Base-by-base conservation (phyloP, 1,140 invertebrate species). In the Drosophila ohnishii region DNA sequence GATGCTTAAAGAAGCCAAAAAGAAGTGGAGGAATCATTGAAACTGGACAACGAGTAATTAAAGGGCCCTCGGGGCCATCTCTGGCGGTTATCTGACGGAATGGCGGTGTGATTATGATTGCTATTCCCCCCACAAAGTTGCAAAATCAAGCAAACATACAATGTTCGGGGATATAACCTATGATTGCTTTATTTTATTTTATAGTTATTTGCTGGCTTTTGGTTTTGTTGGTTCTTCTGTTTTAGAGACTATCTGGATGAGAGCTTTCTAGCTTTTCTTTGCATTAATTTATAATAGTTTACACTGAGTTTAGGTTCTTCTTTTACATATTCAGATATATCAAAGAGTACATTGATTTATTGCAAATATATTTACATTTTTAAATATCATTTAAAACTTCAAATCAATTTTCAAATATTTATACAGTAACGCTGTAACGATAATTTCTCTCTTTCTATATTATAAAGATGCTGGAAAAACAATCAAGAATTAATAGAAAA, bases 1-100 rank as follows among this genome's bases (percentile, higher is more conserved):
- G 81, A 64, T 77, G 74, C 64, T 77, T 69, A 57, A 61, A 77
- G 74, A 62, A 73, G 47, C 70, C 69, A 67, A 71, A 65, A 51
- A 61, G 66, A 65, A 45, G 66, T 50, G 65, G 60, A 69, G 62
- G 57, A 69, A 77, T 65, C 70, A 72, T 67, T 76, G 73, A 69
- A 76, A 77, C 25, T 59, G 75, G 51, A 60, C 63, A 77, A 56
- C 50, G 57, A 67, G 64, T 67, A 77, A 77, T 77, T 77, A 77
- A 69, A 77, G 69, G 34, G 35, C 66, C 35, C 55, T 59, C 35
- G 35, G 53, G 66, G 40, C 28, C 16, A 22, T 37, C 19, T 25
- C n/a, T n/a, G 11, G 45, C 30, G 61, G 35, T 6, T 34, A 51
- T 71, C 55, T 42, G 25, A 44, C 45, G 30, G 32, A 39, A 59